phyloP scores from a whole-genome alignment of 2,888 invertebrate genomes.

The Caenorhabditis wallacei region DNA sequence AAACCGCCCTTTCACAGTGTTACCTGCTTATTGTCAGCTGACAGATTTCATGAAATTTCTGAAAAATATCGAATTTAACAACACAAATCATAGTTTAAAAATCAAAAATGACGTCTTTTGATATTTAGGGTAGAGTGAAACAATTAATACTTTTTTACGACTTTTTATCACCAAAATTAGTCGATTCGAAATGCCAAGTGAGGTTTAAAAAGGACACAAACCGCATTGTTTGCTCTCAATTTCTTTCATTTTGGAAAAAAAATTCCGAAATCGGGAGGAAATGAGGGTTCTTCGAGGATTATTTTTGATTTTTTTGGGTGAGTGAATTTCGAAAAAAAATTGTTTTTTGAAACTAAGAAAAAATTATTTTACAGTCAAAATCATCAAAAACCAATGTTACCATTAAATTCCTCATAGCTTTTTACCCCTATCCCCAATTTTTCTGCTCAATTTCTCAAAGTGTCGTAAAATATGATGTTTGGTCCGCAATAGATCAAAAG shows the following conservation, averaged over 20 bases:
- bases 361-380: background rate
- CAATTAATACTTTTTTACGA: too few relatives aligned
- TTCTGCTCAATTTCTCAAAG: too few relatives aligned
- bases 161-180: too few relatives aligned
- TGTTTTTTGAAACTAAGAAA: background rate
- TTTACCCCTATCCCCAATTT: too few relatives aligned
- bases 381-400: background rate
- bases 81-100: background rate
- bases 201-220: background rate
- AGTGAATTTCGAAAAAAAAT: background rate
- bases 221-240: background rate
- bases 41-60: too few relatives aligned
- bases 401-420: too few relatives aligned
- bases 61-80: too few relatives aligned
- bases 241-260: too few relatives aligned
- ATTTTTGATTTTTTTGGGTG: background rate
- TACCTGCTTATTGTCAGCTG: background rate
- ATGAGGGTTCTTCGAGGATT: background rate
- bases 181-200: background rate
- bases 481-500: background rate
- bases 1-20: conserved; percentile 2
- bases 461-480: too few relatives aligned
- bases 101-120: background rate
- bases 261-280: too few relatives aligned
- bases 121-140: background rate